phyloP scores from a whole-genome alignment of 2,888 invertebrate species.

The Protophormia terraenovae region DNA sequence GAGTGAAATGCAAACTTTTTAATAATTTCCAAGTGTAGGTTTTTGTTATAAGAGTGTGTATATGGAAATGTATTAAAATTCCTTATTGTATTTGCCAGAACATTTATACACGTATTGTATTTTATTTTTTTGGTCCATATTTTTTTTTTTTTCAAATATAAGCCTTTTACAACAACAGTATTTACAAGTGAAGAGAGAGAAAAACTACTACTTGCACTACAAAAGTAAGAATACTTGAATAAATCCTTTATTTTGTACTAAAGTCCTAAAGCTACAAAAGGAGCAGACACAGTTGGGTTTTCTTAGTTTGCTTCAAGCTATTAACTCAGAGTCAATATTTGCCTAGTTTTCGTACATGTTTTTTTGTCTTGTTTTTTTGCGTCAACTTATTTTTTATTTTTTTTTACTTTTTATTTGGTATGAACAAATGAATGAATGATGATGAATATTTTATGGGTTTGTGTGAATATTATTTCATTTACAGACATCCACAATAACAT shows the following conservation, averaged over 20 bases:
- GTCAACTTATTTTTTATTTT: background rate
- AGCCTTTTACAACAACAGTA: background rate
- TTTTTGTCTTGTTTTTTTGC: background rate
- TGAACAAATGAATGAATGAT: conserved; percentile 12
- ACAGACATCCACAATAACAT: conserved; percentile 20
- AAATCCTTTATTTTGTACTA: conserved; percentile 47
- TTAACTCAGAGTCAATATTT: conserved; percentile 64
- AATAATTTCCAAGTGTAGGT: conserved; percentile 51
- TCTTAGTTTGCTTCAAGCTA: conserved; percentile 61
- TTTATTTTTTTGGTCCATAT: conserved; percentile 18
- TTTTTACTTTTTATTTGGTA: too few relatives aligned
- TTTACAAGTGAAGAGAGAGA: too few relatives aligned
- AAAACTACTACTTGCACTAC: conserved; percentile 47
- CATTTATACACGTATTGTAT: background rate
- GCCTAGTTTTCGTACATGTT: conserved; percentile 27
- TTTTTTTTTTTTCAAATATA: background rate
- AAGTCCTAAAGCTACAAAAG: conserved; percentile 56
- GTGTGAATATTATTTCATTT: conserved; percentile 9
- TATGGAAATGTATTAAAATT: background rate
- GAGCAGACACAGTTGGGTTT: conserved; percentile 63
- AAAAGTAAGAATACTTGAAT: conserved; percentile 53
- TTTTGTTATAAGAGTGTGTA: conserved; percentile 18
- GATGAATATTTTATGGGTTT: conserved; percentile 5
- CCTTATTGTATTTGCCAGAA: conserved; percentile 11
- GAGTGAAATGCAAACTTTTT: conserved; percentile 43